A percentile compares a stretch with the other conserved stretches of the same genome.
These are phyloP conservation scores for Ciona savignyi DNA, from an alignment of 23 tunicate genomes.

Conservation along the genomic window DNA sequence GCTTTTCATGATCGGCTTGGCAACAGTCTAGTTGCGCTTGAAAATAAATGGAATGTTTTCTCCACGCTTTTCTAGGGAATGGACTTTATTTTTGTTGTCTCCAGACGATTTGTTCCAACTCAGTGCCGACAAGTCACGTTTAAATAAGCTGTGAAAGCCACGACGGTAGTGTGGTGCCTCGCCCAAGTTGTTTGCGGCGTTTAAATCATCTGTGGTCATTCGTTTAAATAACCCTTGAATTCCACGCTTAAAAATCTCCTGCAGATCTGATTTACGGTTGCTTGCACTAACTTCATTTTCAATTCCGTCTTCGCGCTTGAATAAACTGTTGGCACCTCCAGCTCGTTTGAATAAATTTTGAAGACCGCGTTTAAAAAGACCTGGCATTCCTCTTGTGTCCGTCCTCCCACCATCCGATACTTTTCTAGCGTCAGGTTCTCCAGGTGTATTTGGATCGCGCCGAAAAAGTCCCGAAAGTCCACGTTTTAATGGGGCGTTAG, in stretches of 20 bases:
- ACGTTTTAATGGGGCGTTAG: too few species aligned
- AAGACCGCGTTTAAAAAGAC: not conserved
- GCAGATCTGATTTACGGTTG: too few species aligned
- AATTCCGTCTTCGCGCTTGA: not conserved
- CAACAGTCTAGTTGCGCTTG: not conserved
- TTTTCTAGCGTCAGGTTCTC: too few species aligned
- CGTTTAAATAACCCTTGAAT: too few species aligned
- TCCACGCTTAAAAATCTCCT: too few species aligned
- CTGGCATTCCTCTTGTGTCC: not conserved
- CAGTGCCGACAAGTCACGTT: not conserved
- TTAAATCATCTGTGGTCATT: too few species aligned
- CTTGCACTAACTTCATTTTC: too few species aligned
- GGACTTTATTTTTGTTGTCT: too few species aligned
- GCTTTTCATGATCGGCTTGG: too few species aligned
- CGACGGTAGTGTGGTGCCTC: not conserved
- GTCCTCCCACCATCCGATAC: too few species aligned
- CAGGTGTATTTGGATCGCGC: not conserved
- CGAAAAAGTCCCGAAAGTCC: not conserved
- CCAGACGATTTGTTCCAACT: too few species aligned
- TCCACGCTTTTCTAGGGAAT: not conserved
- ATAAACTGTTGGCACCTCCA: not conserved
- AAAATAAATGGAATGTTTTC: not conserved
- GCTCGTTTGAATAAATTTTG: not conserved
- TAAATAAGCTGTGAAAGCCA: not conserved
- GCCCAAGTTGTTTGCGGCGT: not conserved